phyloP scores from a whole-genome alignment of 30 jellyfish, hydroid and myxozoan species.

The Nemopilema nomurai region DNA sequence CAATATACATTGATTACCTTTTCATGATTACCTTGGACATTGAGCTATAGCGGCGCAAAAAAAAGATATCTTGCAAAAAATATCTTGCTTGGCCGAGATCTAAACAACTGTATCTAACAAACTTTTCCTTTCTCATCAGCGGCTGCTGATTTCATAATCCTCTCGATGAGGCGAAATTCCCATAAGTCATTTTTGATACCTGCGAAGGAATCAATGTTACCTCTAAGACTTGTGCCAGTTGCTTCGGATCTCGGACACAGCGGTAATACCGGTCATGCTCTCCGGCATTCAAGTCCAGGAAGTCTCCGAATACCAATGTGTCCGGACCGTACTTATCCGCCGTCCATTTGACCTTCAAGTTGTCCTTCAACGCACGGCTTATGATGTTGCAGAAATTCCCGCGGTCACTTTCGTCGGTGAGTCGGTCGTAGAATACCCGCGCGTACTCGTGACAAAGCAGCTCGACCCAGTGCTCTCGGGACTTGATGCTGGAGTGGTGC shows the following conservation, averaged over 20 bases:
- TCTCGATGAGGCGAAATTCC: too few relatives aligned
- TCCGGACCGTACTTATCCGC: conserved; percentile 47
- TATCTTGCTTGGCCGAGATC: too few relatives aligned
- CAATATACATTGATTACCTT: too few relatives aligned
- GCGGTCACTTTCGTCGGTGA: conserved; percentile 68
- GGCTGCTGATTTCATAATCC: too few relatives aligned
- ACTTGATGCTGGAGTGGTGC: conserved; percentile 58
- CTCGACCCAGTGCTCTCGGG: conserved; percentile 79
- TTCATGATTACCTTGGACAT: too few relatives aligned
- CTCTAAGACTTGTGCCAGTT: conserved; percentile 74
- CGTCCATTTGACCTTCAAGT: conserved; percentile 74
- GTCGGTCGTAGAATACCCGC: conserved; percentile 83
- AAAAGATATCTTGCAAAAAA: too few relatives aligned
- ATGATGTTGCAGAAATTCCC: conserved; percentile 41
- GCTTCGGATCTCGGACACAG: conserved; percentile 68
- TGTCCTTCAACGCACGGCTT: conserved; percentile 56
- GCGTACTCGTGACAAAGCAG: conserved; percentile 75
- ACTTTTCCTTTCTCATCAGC: too few relatives aligned
- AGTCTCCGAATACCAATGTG: conserved; percentile 82
- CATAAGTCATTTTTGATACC: too few relatives aligned
- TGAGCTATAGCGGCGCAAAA: too few relatives aligned
- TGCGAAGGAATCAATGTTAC: too few relatives aligned
- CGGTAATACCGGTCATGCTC: conserved; percentile 64
- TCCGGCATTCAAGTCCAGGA: conserved; percentile 62
- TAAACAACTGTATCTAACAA: too few relatives aligned